Conservation (phyloP, 2,888 invertebrate species). For the Hirtodrosophila confusa region DNA sequence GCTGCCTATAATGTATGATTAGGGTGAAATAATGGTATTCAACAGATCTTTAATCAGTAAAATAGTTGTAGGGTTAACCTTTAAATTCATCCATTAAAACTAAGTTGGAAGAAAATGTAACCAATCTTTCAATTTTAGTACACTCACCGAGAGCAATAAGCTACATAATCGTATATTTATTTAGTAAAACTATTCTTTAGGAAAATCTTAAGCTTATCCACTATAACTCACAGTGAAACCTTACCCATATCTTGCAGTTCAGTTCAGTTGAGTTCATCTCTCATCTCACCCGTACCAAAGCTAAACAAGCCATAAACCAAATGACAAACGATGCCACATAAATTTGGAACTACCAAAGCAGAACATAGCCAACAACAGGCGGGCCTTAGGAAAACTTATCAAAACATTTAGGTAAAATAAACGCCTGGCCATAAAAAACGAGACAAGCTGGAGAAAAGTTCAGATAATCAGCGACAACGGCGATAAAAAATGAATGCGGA, state of each 20-base stretch:
- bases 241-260: conserved; percentile 12
- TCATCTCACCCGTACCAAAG: conserved; percentile 16
- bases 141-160: too few species aligned
- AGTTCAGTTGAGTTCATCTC: conserved; percentile 32
- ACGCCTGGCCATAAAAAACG: conserved; percentile 67
- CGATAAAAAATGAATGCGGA: conserved; percentile 77
- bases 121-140: too few species aligned
- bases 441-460: conserved; percentile 63
- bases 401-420: conserved; percentile 77
- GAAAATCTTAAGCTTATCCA: neutral
- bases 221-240: conserved; percentile 3
- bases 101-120: too few species aligned
- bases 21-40: too few species aligned
- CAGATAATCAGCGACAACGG: conserved; percentile 72
- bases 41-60: too few species aligned
- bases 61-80: too few species aligned
- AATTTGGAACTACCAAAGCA: conserved; percentile 58
- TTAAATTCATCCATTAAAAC: too few species aligned
- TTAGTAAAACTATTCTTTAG: neutral
- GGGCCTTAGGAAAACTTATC: conserved; percentile 61
- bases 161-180: too few species aligned
- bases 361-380: conserved; percentile 39
- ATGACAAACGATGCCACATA: conserved; percentile 76
- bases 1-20: too few species aligned
- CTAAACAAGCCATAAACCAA: conserved; percentile 75